Conservation (phyloP, 2,797 vertebrate species). For the Bucorvus abyssinicus region DNA sequence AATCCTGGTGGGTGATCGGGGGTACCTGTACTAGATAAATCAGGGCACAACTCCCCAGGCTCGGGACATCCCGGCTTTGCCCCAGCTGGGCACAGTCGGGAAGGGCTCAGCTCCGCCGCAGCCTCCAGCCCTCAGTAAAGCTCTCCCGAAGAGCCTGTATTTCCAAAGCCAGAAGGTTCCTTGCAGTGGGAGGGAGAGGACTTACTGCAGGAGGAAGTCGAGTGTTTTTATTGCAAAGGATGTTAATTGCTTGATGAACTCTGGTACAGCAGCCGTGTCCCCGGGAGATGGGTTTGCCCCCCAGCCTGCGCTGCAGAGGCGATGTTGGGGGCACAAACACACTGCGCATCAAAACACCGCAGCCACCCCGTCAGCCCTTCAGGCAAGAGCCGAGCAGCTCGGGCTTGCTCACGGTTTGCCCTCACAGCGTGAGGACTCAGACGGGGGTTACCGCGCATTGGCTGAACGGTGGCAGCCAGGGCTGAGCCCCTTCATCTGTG, state of each 20-base stretch:
- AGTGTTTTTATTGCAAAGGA: not conserved
- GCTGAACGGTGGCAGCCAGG: not conserved
- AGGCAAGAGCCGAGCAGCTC: not conserved
- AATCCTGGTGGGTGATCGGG: not conserved
- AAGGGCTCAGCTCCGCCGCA: not conserved
- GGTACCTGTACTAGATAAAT: not conserved
- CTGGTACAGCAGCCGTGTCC: not conserved
- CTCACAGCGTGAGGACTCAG: not conserved
- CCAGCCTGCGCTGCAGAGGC: no score
- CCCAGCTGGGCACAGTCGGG: not conserved
- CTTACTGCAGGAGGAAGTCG: not conserved
- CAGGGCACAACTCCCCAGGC: not conserved
- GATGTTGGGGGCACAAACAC: not conserved
- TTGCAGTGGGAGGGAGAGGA: not conserved
- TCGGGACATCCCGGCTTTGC: not conserved
- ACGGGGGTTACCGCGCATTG: rapidly evolving
- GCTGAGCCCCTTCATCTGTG: not conserved
- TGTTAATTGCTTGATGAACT: not conserved
- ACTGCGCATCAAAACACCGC: not conserved
- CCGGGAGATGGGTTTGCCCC: not conserved
- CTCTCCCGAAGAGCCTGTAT: not conserved
- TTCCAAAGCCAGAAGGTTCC: not conserved
- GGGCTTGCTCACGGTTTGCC: not conserved
- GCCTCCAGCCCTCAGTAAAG: not conserved
- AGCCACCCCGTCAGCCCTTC: not conserved